Conservation (phyloP, 2,888 invertebrate species). For the Himalopsyche kuldschensis region DNA sequence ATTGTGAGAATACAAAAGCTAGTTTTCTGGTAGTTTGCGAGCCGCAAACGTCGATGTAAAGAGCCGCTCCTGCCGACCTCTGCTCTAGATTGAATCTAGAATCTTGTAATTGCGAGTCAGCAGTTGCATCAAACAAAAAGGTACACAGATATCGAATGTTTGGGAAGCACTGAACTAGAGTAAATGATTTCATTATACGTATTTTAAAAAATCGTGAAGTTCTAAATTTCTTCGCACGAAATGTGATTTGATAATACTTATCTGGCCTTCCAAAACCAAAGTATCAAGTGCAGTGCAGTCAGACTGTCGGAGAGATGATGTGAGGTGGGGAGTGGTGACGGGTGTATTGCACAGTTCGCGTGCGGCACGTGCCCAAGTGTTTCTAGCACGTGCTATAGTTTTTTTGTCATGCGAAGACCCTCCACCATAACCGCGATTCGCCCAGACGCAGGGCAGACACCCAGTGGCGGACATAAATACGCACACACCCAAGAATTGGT, state of each 20-base stretch:
- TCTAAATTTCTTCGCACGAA: neutral
- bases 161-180: too few species aligned
- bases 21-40: too few species aligned
- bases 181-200: too few species aligned
- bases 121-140: too few species aligned
- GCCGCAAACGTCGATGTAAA: too few species aligned
- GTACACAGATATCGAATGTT: too few species aligned
- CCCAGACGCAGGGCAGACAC: neutral
- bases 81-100: too few species aligned
- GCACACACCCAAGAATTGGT: too few species aligned
- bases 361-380: neutral
- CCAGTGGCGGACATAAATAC: neutral
- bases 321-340: neutral
- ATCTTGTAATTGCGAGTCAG: too few species aligned
- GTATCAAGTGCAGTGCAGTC: neutral
- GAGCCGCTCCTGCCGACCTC: too few species aligned
- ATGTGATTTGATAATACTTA: neutral
- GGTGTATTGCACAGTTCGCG: neutral
- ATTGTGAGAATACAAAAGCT: too few species aligned
- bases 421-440: neutral
- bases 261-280: neutral
- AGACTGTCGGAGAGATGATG: too few species aligned
- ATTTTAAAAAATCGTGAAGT: neutral
- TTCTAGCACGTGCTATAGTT: neutral
- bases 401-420: neutral